phyloP scores from a whole-genome alignment of 2,113 vertebrate species.

The Coturnix japonica region DNA sequence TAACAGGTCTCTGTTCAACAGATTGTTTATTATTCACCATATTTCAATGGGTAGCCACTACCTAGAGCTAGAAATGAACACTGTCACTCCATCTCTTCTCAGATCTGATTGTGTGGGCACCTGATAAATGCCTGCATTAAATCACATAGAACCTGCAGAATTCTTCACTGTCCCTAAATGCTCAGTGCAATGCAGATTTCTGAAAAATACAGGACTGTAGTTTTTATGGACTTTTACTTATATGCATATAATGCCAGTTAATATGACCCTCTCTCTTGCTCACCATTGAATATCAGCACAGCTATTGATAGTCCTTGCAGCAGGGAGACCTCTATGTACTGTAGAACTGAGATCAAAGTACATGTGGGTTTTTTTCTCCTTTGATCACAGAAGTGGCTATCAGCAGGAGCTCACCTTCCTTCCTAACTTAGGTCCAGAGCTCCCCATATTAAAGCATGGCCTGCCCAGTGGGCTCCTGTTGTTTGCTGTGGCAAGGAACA shows the following conservation, averaged over 20 bases:
- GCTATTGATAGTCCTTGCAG: neutral
- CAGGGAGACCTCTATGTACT: neutral
- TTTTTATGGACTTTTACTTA: neutral
- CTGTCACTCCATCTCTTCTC: neutral
- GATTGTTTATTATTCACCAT: neutral
- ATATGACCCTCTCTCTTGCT: neutral
- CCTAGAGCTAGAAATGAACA: neutral
- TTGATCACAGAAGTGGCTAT: neutral
- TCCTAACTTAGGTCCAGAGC: neutral
- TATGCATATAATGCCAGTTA: neutral
- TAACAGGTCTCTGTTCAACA: neutral
- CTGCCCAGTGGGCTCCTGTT: neutral
- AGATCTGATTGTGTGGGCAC: neutral
- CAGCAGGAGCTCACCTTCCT: neutral
- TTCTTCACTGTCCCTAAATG: neutral
- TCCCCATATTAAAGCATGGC: neutral
- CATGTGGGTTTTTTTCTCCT: neutral
- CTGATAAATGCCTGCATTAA: neutral
- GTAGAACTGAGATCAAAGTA: neutral
- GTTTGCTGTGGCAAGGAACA: fast-evolving
- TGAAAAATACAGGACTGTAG: neutral
- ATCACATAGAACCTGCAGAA: neutral
- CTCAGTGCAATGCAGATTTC: neutral
- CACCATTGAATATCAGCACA: neutral
- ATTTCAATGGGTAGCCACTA: neutral